Percentiles rank a stretch among this genome's conserved stretches.
phyloP scores from a whole-genome alignment of 2,113 vertebrate genomes.

The Alethe diademata region DNA sequence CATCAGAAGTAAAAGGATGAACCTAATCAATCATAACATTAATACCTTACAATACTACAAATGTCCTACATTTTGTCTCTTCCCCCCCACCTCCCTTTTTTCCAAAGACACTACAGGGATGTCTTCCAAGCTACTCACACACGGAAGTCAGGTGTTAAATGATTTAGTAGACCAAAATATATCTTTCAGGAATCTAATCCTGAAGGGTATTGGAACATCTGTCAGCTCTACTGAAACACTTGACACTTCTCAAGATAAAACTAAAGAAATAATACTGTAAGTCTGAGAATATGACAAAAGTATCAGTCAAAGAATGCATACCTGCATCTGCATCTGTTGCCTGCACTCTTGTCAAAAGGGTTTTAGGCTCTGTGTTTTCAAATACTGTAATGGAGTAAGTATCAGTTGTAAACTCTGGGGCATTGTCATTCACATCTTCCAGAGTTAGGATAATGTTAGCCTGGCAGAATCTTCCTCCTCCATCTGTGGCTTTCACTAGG shows the following conservation, averaged over 20 bases:
- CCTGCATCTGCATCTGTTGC: constrained; percentile 87
- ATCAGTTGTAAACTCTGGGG: constrained; percentile 86
- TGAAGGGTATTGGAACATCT: neutral
- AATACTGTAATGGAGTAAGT: constrained; percentile 89
- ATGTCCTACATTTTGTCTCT: neutral
- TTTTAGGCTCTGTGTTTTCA: constrained; percentile 92
- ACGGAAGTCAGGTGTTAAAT: neutral
- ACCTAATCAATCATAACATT: neutral
- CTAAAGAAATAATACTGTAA: neutral
- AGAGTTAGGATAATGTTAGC: constrained; percentile 81
- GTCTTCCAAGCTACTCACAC: neutral
- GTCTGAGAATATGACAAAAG: neutral
- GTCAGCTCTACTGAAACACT: neutral
- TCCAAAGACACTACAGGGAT: neutral
- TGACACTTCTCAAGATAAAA: neutral
- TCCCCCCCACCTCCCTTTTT: neutral
- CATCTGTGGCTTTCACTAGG: constrained; percentile 85
- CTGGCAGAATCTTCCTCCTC: constrained; percentile 89
- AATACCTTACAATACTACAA: neutral
- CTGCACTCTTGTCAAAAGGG: constrained; percentile 85
- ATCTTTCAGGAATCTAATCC: neutral
- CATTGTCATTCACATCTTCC: constrained; percentile 93
- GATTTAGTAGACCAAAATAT: neutral
- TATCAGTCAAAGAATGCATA: constrained; percentile 34
- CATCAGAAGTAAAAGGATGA: neutral